A percentile compares a stretch with the other conserved stretches of the same genome.
Evolutionary conservation across 1,140 invertebrate genomes (phyloP).

Genomic region (Drosophila ambigua): DNA sequence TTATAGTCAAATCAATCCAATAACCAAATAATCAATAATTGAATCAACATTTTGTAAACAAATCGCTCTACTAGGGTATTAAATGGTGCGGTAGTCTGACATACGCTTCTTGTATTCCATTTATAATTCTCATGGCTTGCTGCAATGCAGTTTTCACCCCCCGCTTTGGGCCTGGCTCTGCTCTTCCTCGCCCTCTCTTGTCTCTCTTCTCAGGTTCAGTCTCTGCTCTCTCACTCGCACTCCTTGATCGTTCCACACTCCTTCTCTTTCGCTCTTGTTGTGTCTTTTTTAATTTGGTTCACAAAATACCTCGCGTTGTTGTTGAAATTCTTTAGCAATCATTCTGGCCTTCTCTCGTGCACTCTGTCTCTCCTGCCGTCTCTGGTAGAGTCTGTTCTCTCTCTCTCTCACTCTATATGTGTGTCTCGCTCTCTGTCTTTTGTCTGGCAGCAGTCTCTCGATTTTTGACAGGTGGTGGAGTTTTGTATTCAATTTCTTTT

Average conservation of each 20-base stretch:
- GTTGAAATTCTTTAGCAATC: slow-evolving; percentile 81
- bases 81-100: no score
- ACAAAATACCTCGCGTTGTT: slow-evolving; percentile 79
- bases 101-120: slow-evolving; percentile 35
- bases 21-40: no score
- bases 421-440: slow-evolving; percentile 22
- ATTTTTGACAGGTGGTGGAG: slow-evolving; percentile 83
- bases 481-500: slow-evolving; percentile 78
- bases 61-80: no score
- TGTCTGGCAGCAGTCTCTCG: slow-evolving; percentile 64
- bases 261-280: slow-evolving; percentile 32
- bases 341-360: background rate
- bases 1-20: no score
- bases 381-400: slow-evolving; percentile 1
- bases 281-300: slow-evolving; percentile 82
- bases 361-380: slow-evolving; percentile 1
- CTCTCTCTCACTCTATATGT: slow-evolving; percentile 17
- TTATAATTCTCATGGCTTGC: slow-evolving; percentile 79
- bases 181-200: no score
- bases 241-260: background rate
- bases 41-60: no score
- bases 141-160: slow-evolving; percentile 64
- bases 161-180: background rate
- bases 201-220: no score
- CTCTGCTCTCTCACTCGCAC: no score